Evolutionary conservation across 2,888 invertebrate genomes (phyloP).

Genomic region (Notodonta ziczac): DNA sequence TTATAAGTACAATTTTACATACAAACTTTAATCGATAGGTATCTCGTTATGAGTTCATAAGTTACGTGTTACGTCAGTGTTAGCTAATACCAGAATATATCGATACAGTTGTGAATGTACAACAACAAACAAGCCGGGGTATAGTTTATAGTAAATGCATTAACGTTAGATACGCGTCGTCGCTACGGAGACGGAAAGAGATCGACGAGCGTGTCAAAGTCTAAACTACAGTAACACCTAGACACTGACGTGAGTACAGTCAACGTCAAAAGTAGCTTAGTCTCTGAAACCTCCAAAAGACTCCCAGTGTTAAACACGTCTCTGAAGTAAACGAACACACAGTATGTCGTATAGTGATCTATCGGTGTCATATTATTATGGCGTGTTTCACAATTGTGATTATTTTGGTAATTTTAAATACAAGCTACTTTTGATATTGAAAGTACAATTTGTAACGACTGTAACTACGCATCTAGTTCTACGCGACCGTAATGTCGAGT

Average conservation of each 20-base stretch:
- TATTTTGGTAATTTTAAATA: too few relatives aligned
- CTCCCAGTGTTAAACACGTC: too few relatives aligned
- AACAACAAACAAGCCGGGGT: constrained; percentile 66
- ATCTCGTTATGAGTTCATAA: constrained; percentile 55
- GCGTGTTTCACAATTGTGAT: too few relatives aligned
- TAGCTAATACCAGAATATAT: constrained; percentile 50
- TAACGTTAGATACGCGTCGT: constrained; percentile 52
- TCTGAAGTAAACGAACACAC: too few relatives aligned
- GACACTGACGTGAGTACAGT: constrained; percentile 67
- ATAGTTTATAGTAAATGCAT: constrained; percentile 68
- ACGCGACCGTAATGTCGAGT: constrained; percentile 63
- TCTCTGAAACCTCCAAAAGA: too few relatives aligned
- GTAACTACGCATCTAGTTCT: constrained; percentile 72
- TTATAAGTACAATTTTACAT: constrained; percentile 72
- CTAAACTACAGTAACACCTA: constrained; percentile 76
- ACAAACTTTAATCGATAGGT: constrained; percentile 54
- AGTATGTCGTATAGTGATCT: too few relatives aligned
- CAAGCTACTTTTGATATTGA: too few relatives aligned
- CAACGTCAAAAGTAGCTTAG: too few relatives aligned
- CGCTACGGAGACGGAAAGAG: constrained; percentile 60
- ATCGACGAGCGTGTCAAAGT: constrained; percentile 44
- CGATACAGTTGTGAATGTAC: constrained; percentile 58
- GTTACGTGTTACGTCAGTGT: constrained; percentile 50
- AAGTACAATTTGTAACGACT: constrained; percentile 42
- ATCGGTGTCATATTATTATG: too few relatives aligned